phyloP scores from a whole-genome alignment of 2,888 invertebrate genomes.

The Leptinotarsa peninsularis region DNA sequence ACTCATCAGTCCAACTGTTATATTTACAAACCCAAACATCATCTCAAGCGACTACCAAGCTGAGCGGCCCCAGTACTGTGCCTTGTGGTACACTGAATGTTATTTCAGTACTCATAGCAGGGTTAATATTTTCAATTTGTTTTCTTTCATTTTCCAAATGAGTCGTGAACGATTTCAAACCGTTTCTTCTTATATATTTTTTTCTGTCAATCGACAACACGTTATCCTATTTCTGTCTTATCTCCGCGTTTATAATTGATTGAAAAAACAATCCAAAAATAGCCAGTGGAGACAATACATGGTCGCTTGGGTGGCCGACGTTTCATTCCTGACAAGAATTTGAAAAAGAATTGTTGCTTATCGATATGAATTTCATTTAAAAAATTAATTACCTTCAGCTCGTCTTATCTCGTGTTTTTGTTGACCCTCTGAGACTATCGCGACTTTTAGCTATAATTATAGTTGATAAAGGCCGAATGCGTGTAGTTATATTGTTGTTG shows the following conservation, averaged over 20 bases:
- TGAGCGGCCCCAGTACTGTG: too few species aligned
- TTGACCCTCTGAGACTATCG: constrained; percentile 33
- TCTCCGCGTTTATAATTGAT: constrained; percentile 15
- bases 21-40: too few species aligned
- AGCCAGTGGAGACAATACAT: constrained; percentile 17
- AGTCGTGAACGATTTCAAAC: too few species aligned
- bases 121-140: too few species aligned
- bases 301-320: constrained; percentile 30
- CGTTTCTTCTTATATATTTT: too few species aligned
- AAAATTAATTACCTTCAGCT: constrained; percentile 39
- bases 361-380: constrained; percentile 17
- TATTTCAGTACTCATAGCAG: too few species aligned
- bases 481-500: constrained; percentile 28
- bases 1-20: too few species aligned
- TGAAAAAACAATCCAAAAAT: constrained; percentile 20
- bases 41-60: too few species aligned
- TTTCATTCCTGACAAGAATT: constrained; percentile 22
- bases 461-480: constrained; percentile 27
- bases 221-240: constrained; percentile 24
- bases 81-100: too few species aligned
- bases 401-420: constrained; percentile 32
- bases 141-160: too few species aligned
- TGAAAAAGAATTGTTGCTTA: not conserved
- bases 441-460: constrained; percentile 31
- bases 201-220: not conserved